phyloP scores from a whole-genome alignment of 2,888 invertebrate genomes.

The Patella pellucida region DNA sequence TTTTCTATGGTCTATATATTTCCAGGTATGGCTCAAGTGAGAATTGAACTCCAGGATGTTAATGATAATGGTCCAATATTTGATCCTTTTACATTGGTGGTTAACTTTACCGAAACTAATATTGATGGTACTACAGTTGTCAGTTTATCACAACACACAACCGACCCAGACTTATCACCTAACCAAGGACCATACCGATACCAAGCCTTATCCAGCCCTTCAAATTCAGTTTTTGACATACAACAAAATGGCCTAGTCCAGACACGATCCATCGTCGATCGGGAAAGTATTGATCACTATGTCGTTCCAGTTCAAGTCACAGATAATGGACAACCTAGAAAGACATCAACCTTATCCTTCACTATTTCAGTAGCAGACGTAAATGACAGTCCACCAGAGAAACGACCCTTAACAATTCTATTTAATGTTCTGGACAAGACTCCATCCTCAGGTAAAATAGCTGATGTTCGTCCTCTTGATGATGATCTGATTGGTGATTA shows the following conservation, averaged over 20 bases:
- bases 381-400: constrained; percentile 90
- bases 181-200: constrained; percentile 93
- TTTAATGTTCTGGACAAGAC: constrained; percentile 77
- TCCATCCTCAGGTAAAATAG: constrained; percentile 84
- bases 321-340: constrained; percentile 86
- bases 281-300: constrained; percentile 84
- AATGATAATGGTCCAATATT: constrained; percentile 94
- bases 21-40: constrained; percentile 84
- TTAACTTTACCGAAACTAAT: constrained; percentile 54
- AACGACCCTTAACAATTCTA: constrained; percentile 84
- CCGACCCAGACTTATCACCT: constrained; percentile 88
- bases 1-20: constrained; percentile 13
- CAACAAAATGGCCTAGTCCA: constrained; percentile 85
- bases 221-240: constrained; percentile 81
- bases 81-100: constrained; percentile 74
- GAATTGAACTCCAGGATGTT: constrained; percentile 85
- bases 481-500: constrained; percentile 91
- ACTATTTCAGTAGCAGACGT: constrained; percentile 82
- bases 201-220: constrained; percentile 79
- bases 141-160: constrained; percentile 50
- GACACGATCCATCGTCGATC: constrained; percentile 84
- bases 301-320: constrained; percentile 86
- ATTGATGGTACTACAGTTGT: constrained; percentile 45
- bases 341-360: constrained; percentile 85
- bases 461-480: constrained; percentile 92